A percentile compares a stretch with the other conserved stretches of the same genome.
Conservation (phyloP, 2,888 invertebrate species). For the Meandrusa payeni region DNA sequence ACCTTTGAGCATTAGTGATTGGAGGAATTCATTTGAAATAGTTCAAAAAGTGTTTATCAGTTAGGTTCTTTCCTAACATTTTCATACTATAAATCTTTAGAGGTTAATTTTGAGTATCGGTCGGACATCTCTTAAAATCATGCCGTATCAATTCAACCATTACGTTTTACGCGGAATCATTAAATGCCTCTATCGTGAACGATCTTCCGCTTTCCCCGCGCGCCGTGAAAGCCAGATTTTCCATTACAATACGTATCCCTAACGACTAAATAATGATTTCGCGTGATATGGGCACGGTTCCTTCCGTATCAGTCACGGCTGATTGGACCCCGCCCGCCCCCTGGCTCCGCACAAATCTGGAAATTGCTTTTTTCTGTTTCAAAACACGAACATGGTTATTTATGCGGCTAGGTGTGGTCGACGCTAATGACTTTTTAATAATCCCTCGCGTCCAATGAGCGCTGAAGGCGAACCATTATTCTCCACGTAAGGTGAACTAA, state of each 20-base stretch:
- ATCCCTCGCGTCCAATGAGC: slow-evolving; percentile 69
- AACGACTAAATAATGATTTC: slow-evolving; percentile 79
- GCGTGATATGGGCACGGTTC: slow-evolving; percentile 67
- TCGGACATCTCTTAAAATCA: too few species aligned
- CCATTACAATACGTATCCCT: slow-evolving; percentile 59
- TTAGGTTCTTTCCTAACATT: too few species aligned
- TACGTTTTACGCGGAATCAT: neutral
- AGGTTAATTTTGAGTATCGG: too few species aligned
- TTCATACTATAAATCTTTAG: too few species aligned
- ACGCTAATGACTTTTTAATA: slow-evolving; percentile 78
- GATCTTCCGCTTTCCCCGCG: slow-evolving; percentile 32
- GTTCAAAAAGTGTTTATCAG: too few species aligned
- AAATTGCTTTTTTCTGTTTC: slow-evolving; percentile 73
- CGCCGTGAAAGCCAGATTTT: slow-evolving; percentile 36
- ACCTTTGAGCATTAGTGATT: too few species aligned
- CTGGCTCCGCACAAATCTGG: slow-evolving; percentile 55
- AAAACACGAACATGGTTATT: slow-evolving; percentile 56
- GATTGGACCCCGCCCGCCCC: slow-evolving; percentile 60
- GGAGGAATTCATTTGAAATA: too few species aligned
- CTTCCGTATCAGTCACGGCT: slow-evolving; percentile 76
- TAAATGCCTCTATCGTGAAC: neutral
- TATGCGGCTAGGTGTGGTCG: slow-evolving; percentile 67
- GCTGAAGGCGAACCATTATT: slow-evolving; percentile 67
- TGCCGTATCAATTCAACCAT: slow-evolving; percentile 19
- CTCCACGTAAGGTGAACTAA: slow-evolving; percentile 63